Base-by-base conservation (phyloP, 1,140 invertebrate species). In the Pteromalus puparum region DNA sequence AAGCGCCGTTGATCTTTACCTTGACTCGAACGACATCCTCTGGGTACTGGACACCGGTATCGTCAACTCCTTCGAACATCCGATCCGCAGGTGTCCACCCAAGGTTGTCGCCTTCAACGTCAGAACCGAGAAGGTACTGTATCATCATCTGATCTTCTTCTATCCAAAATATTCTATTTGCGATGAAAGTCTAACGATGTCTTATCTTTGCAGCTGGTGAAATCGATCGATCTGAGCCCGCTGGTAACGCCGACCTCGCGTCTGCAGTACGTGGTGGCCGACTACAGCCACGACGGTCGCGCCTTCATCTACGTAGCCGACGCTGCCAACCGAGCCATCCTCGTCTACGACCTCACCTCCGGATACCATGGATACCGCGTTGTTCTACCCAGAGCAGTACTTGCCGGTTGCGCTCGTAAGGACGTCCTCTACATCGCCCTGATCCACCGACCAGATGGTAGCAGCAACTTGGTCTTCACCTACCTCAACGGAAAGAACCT, bases 21-120 rank as follows among this genome's bases (percentile, higher is more conserved):
- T 95, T 30, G 95, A 95, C 89, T 87, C 89, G 21, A 90, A 94
- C 88, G 94, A 94, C 84, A 93, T 95, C 21, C 89, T 96, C 1
- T 96, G 96, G 96, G 93, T 94, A 1, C 91, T 96, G 75, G 96
- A 96, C 87, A 93, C 93, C 65, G 96, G 96, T 67, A 92, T 96
- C 48, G 94, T 95, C 1, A 95, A 96, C 85, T 95, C 95, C 1
- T 87, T 96, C 70, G 94, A 95, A 80, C 92, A 94, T 42, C 95
- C 95, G 0, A 92, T 95, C 1, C 93, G 94, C 10, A 93, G 94
- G n/a, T 95, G 95, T 85, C 91, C 93, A 15, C 95, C 96, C 0
- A 96, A 96, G 90, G 93, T 96, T 26, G 93, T 96, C 12, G 95
- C 94, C n/a, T 92, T 96, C 73, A 93, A 94, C 86, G 91, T 94